Percentiles rank a stretch among this genome's conserved stretches.
These are phyloP conservation scores for Apostichopus parvimensis DNA, from an alignment of 35 echinoderm and acorn worm genomes.

Conservation along the genomic window DNA sequence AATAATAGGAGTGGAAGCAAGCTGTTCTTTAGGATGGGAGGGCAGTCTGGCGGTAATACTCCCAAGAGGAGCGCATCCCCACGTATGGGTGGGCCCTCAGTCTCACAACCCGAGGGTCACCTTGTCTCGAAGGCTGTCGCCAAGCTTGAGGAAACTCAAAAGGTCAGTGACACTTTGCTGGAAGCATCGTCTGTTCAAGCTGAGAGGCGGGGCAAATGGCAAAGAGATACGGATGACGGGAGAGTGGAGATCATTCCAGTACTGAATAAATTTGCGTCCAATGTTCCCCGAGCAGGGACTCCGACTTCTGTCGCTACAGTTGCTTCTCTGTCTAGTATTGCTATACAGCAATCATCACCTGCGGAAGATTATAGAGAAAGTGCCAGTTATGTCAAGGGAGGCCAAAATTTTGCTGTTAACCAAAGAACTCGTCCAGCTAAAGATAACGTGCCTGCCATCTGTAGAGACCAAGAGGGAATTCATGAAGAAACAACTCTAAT, in stretches of 20 bases:
- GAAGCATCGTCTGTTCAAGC: not conserved
- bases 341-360: not conserved
- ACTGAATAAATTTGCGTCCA: not conserved
- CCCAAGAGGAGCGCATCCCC: conserved; percentile 53
- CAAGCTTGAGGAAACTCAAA: conserved; percentile 12
- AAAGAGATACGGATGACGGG: not conserved
- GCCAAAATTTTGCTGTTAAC: not conserved
- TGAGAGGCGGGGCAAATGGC: not conserved
- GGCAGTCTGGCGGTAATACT: conserved; percentile 34
- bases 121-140: conserved; percentile 19
- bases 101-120: not conserved
- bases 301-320: not conserved
- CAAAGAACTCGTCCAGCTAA: not conserved
- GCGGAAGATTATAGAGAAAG: not conserved
- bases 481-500: not conserved
- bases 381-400: not conserved
- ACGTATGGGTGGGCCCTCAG: not conserved
- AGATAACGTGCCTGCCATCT: not conserved
- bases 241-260: not conserved
- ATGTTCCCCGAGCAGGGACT: not conserved
- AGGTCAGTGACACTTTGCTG: not conserved
- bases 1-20: conserved; percentile 67
- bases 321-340: not conserved
- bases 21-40: conserved; percentile 59
- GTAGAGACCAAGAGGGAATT: not conserved